phyloP scores from a whole-genome alignment of 1,140 invertebrate genomes.

The Drosophila mojavensis region DNA sequence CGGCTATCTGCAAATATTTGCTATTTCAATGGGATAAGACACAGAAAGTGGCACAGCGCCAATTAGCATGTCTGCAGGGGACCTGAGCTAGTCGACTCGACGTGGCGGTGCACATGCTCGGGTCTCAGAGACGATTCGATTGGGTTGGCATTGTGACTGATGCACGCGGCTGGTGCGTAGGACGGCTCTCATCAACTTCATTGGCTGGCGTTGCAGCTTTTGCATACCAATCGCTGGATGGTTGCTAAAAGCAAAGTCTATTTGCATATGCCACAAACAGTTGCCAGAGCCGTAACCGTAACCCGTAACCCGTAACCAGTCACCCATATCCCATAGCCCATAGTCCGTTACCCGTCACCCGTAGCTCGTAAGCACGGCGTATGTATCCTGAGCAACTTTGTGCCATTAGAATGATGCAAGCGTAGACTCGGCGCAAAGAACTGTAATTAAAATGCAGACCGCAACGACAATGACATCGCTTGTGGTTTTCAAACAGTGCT shows the following conservation, averaged over 20 bases:
- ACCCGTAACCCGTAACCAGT: neutral
- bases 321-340: neutral
- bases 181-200: conserved; percentile 9
- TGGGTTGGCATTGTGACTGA: conserved; percentile 7
- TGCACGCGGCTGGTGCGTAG: conserved; percentile 36
- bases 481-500: conserved; percentile 16
- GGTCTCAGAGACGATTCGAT: neutral
- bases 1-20: conserved; percentile 32
- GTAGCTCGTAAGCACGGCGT: neutral
- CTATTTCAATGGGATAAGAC: conserved; percentile 2
- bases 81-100: conserved; percentile 5
- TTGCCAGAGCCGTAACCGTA: conserved; percentile 10
- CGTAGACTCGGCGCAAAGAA: conserved; percentile 35
- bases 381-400: conserved; percentile 33
- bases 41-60: conserved; percentile 5
- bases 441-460: conserved; percentile 56
- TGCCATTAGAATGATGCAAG: conserved; percentile 49
- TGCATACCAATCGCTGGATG: conserved; percentile 42
- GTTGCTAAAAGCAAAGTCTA: conserved; percentile 25
- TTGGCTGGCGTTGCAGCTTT: conserved; percentile 23
- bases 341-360: no score
- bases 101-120: neutral
- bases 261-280: conserved; percentile 51
- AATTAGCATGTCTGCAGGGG: conserved; percentile 32
- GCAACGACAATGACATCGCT: conserved; percentile 37